Percentiles rank a stretch among this genome's conserved stretches.
phyloP scores from a whole-genome alignment of 2,888 invertebrate species.

The Dicyrtomina minuta region DNA sequence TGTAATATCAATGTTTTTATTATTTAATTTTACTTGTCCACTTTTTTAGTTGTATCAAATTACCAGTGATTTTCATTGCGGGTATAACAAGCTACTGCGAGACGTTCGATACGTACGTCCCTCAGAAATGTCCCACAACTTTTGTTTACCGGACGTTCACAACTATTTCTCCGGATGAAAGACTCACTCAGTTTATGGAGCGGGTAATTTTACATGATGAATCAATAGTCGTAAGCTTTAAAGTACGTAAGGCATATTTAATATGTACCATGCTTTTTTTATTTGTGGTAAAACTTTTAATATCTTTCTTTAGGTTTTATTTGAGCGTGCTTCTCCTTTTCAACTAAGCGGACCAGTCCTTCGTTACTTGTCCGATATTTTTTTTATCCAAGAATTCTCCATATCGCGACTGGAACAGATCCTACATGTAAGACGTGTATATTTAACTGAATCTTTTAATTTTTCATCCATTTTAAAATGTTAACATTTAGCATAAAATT shows the following conservation, averaged over 20 bases:
- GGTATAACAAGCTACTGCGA: constrained; percentile 39
- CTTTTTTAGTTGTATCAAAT: constrained; percentile 23
- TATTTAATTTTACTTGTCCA: too few relatives aligned
- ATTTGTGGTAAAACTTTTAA: too few relatives aligned
- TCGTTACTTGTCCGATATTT: constrained; percentile 33
- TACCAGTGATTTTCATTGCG: constrained; percentile 41
- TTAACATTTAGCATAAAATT: too few relatives aligned
- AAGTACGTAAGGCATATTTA: not conserved
- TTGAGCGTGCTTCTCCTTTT: constrained; percentile 27
- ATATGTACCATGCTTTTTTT: too few relatives aligned
- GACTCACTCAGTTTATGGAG: constrained; percentile 40
- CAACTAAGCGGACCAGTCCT: constrained; percentile 40
- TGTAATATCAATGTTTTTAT: too few relatives aligned
- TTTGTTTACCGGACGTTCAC: constrained; percentile 42
- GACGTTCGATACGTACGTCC: constrained; percentile 36
- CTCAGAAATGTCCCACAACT: constrained; percentile 36
- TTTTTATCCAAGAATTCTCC: constrained; percentile 37
- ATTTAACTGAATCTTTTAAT: too few relatives aligned
- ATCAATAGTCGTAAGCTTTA: not conserved
- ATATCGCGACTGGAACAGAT: constrained; percentile 35
- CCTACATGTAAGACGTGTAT: constrained; percentile 21
- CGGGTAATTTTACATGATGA: constrained; percentile 36
- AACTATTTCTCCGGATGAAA: constrained; percentile 30
- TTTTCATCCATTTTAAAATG: too few relatives aligned
- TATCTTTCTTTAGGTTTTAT: constrained; percentile 43